phyloP scores from a whole-genome alignment of 2,797 vertebrate genomes.

The Phrynocephalus forsythii region DNA sequence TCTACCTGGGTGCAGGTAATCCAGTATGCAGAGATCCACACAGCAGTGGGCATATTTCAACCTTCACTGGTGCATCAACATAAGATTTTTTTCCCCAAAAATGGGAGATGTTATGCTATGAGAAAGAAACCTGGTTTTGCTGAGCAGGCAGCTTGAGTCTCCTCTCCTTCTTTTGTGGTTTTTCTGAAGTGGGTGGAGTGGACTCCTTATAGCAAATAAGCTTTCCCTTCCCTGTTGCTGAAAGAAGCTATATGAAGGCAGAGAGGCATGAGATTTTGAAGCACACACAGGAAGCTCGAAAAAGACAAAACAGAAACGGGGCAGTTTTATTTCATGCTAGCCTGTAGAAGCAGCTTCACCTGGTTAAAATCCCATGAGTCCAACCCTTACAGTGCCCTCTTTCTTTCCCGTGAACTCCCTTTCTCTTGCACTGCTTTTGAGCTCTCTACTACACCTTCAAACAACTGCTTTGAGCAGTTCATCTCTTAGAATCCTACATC shows the following conservation, averaged over 20 bases:
- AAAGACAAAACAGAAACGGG: neutral
- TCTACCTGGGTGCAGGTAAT: conserved; percentile 28
- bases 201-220: conserved; percentile 51
- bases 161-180: conserved; percentile 39
- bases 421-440: no score
- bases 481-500: no score
- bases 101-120: conserved; percentile 40
- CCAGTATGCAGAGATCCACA: conserved; percentile 34
- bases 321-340: neutral
- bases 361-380: no score
- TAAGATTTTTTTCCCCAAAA: neutral
- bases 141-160: conserved; percentile 33
- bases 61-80: neutral
- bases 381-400: no score
- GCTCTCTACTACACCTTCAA: no score
- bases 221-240: conserved; percentile 61
- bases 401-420: no score
- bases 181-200: conserved; percentile 43
- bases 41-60: conserved; percentile 34
- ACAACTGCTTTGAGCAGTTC: no score
- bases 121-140: conserved; percentile 42
- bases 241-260: conserved; percentile 43
- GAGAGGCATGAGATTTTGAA: conserved; percentile 38
- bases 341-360: neutral
- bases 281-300: neutral